phyloP scores from a whole-genome alignment of 2,888 invertebrate species.

The Rotaria macrura region DNA sequence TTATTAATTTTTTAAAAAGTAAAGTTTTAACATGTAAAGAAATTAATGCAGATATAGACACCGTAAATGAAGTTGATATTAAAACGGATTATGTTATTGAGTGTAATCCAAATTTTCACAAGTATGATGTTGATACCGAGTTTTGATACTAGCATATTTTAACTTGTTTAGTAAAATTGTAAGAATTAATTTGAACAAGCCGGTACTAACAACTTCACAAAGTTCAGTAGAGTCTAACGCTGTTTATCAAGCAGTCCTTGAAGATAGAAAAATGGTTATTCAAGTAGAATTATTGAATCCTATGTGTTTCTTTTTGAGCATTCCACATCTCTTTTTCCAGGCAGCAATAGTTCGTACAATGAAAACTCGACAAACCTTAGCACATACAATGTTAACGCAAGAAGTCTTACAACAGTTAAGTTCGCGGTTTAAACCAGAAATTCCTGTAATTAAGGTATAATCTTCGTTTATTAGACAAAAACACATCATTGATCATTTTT shows the following conservation, averaged over 20 bases:
- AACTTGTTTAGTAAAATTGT: slow-evolving; percentile 70
- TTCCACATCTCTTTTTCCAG: background rate
- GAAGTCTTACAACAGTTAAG: slow-evolving; percentile 91
- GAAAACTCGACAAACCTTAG: slow-evolving; percentile 91
- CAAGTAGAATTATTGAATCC: slow-evolving; percentile 51
- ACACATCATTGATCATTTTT: background rate
- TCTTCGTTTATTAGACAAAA: background rate
- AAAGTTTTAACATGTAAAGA: slow-evolving; percentile 60
- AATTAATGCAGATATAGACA: slow-evolving; percentile 31
- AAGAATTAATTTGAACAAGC: slow-evolving; percentile 91
- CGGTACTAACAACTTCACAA: slow-evolving; percentile 89
- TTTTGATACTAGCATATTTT: background rate
- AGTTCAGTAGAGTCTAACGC: slow-evolving; percentile 74
- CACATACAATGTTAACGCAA: slow-evolving; percentile 78
- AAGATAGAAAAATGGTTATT: slow-evolving; percentile 90
- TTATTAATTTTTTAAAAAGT: slow-evolving; percentile 84
- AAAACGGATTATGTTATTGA: slow-evolving; percentile 39
- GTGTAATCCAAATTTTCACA: slow-evolving; percentile 45
- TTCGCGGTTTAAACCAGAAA: slow-evolving; percentile 87
- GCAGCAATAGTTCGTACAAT: slow-evolving; percentile 61
- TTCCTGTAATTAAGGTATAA: slow-evolving; percentile 81
- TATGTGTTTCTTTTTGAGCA: background rate
- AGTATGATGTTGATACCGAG: slow-evolving; percentile 39
- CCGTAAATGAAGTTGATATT: slow-evolving; percentile 36
- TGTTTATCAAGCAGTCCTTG: slow-evolving; percentile 96